Evolutionary conservation across 1,140 invertebrate genomes (phyloP).

Genomic region (Leucophenga varia): DNA sequence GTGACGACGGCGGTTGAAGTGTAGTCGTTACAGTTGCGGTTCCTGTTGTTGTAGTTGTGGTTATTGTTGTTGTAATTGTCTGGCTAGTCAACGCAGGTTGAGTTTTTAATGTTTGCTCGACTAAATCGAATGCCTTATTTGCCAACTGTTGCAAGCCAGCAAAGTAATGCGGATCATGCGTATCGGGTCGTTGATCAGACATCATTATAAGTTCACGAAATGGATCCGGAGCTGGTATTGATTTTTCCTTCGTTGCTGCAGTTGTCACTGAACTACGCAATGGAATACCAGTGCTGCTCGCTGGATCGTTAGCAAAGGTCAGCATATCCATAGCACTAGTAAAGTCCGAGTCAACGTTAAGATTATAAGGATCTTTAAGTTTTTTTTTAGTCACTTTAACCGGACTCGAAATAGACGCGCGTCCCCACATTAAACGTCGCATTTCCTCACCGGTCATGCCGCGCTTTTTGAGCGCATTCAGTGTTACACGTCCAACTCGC

Average conservation of each 20-base stretch:
- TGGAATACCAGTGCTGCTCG: constrained; percentile 28
- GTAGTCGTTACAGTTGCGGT: not conserved
- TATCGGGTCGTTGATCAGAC: constrained; percentile 54
- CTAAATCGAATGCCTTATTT: constrained; percentile 57
- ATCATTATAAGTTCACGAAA: constrained; percentile 61
- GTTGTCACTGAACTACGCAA: constrained; percentile 19
- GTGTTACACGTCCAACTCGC: constrained; percentile 85
- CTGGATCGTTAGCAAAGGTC: constrained; percentile 68
- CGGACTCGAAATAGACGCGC: constrained; percentile 82
- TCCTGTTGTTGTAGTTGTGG: not conserved
- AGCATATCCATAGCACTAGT: constrained; percentile 80
- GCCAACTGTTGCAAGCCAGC: constrained; percentile 58
- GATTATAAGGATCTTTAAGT: constrained; percentile 48
- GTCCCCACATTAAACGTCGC: constrained; percentile 83
- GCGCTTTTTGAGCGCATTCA: constrained; percentile 77
- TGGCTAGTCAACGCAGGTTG: constrained; percentile 18
- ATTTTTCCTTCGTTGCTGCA: constrained; percentile 1
- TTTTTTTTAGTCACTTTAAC: constrained; percentile 65
- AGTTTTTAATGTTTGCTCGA: constrained; percentile 47
- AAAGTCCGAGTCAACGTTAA: constrained; percentile 57
- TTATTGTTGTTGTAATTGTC: constrained; percentile 5
- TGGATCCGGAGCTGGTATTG: constrained; percentile 55
- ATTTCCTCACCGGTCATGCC: constrained; percentile 85
- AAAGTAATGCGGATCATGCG: constrained; percentile 56
- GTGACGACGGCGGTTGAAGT: not conserved